phyloP scores from a whole-genome alignment of 1,140 invertebrate species.

The Meloidogyne chitwoodi region DNA sequence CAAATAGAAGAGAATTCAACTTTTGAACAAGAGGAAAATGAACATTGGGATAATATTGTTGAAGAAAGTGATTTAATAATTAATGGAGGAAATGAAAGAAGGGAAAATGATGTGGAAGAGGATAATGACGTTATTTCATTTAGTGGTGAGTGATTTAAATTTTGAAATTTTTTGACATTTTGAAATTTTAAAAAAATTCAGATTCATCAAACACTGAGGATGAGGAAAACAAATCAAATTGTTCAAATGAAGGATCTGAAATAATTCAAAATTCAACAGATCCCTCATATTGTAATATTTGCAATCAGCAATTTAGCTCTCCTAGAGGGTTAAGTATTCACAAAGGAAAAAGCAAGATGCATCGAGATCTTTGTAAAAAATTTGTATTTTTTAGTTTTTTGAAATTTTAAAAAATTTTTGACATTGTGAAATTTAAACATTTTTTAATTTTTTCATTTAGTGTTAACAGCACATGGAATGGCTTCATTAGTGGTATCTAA shows the following conservation, averaged over 20 bases:
- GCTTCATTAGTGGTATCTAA: not conserved
- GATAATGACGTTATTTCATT: not conserved
- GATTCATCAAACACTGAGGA: not conserved
- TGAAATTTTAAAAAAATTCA: not conserved
- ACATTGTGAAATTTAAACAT: too few species aligned
- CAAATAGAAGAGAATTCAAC: too few species aligned
- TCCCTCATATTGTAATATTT: not conserved
- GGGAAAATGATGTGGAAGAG: not conserved
- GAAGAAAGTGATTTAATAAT: not conserved
- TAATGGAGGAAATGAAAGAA: not conserved
- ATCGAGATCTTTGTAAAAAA: not conserved
- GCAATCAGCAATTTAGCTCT: not conserved
- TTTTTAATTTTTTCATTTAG: not conserved
- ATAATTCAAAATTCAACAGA: not conserved
- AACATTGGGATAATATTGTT: not conserved
- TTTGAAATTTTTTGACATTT: not conserved
- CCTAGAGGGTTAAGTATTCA: not conserved
- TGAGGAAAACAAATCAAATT: not conserved
- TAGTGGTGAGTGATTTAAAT: not conserved
- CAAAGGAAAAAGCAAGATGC: not conserved
- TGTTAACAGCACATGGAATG: not conserved
- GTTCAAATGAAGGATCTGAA: not conserved
- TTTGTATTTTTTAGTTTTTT: too few species aligned
- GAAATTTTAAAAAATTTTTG: too few species aligned
- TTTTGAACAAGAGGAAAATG: too few species aligned